Base-by-base conservation (phyloP, 1,140 invertebrate species). In the Bombus polaris region DNA sequence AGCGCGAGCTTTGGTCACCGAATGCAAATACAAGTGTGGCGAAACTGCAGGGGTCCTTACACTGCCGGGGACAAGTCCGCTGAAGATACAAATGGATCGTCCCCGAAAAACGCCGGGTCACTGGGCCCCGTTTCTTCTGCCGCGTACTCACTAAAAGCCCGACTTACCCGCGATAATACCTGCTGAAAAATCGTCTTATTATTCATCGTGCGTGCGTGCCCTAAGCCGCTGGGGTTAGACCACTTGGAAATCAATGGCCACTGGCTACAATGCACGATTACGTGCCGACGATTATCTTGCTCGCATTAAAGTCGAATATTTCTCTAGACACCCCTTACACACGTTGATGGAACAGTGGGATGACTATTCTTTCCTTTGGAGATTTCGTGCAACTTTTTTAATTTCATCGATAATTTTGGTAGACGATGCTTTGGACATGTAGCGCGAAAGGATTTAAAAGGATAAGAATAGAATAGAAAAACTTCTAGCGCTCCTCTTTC, bases 21-120 rank as follows among this genome's bases (percentile, higher is more conserved):
- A 90, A 90, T 90, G 89, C 89, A 88, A 90, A 90, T 90, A 90
- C 78, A 90, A 90, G 89, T 90, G 89, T 90, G 87, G 89, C 89
- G 89, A 90, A 90, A 84, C 89, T 78, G 68, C 89, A 87, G 89
- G 89, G 89, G 86, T 83, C 75, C 89, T 90, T 90, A 90, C 89
- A 90, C 89, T 57, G 83, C 76, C 59, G 87, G 83, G 83, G 83
- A 90, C 89, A 90, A 90, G 86, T 88, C 89, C 76, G 89, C 47
- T 90, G 83, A 81, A 78, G 81, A 83, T 90, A 90, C 89, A 90
- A 90, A 90, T 90, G 89, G 86, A 90, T 90, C 86, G 89, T 76
- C 59, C 75, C 74, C 88, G 65, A 86, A 87, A 88, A 89, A 89
- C 81, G 74, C 84, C 84, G 66, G 72, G 62, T 62, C 87, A 79